Conservation (phyloP, 2,113 vertebrate genomes). For the Apus apus region DNA sequence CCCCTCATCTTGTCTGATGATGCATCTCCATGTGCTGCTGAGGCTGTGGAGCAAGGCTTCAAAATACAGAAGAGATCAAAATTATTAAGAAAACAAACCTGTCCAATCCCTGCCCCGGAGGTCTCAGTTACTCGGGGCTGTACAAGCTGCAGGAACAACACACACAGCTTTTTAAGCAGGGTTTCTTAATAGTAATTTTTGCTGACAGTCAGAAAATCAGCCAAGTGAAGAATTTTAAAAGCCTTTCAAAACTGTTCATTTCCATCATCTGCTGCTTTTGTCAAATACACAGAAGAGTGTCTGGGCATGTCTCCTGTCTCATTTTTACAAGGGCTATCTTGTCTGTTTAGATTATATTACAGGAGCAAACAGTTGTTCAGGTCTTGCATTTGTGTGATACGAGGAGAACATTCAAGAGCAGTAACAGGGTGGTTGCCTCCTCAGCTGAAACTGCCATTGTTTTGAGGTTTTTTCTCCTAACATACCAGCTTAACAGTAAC, state of each 20-base stretch:
- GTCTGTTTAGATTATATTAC: neutral
- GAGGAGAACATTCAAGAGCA: neutral
- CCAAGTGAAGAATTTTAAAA: constrained; percentile 31
- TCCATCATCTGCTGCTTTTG: constrained; percentile 18
- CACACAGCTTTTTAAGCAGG: neutral
- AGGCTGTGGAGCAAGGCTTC: neutral
- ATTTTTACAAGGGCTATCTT: neutral
- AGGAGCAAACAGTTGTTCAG: neutral
- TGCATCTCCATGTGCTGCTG: neutral
- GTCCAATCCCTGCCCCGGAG: neutral
- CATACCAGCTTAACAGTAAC: neutral
- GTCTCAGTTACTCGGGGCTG: accelerated
- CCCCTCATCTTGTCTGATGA: neutral
- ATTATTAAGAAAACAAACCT: neutral
- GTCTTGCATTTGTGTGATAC: neutral
- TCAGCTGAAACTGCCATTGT: neutral
- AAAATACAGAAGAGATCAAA: neutral
- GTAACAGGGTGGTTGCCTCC: neutral
- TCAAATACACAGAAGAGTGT: neutral
- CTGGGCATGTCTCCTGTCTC: neutral
- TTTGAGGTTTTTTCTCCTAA: neutral
- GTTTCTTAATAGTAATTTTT: constrained; percentile 5
- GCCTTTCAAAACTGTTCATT: constrained; percentile 34
- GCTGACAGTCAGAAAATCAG: constrained; percentile 40
- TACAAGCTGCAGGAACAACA: neutral